A percentile compares a stretch with the other conserved stretches of the same genome.
phyloP scores from a whole-genome alignment of 2,797 vertebrate genomes.

The Sebastes steindachneri region DNA sequence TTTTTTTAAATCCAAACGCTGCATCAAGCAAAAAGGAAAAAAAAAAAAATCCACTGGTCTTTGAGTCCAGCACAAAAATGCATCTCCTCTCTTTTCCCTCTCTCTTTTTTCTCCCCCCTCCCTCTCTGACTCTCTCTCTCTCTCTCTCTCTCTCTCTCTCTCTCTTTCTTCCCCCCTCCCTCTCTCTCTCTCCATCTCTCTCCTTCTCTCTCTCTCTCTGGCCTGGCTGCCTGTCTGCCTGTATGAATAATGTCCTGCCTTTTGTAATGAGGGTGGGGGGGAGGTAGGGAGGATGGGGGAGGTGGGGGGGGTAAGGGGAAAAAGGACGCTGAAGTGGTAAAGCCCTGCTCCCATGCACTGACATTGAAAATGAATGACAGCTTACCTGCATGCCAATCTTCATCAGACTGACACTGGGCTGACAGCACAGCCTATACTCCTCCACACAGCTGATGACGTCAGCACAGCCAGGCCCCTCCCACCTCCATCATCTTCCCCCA shows the following conservation, averaged over 20 bases:
- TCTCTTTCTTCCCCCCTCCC: constrained; percentile 8
- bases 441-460: constrained; percentile 88
- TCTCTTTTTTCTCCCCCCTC: constrained; percentile 73
- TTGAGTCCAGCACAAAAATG: constrained; percentile 77
- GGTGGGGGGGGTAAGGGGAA: constrained; percentile 79
- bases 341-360: constrained; percentile 86
- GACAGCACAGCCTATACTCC: constrained; percentile 98
- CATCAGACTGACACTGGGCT: constrained; percentile 99
- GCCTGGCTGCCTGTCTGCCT: constrained; percentile 86
- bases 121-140: constrained; percentile 9
- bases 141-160: constrained; percentile 15
- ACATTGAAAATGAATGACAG: constrained; percentile 99
- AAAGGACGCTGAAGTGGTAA: constrained; percentile 83
- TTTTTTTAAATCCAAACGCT: constrained; percentile 62
- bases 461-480: constrained; percentile 81
- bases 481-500: constrained; percentile 66
- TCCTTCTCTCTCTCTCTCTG: constrained; percentile 70
- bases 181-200: constrained; percentile 37
- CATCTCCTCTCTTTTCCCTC: constrained; percentile 77
- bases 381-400: constrained; percentile 99
- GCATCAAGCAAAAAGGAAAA: constrained; percentile 52
- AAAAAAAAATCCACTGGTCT: constrained; percentile 73
- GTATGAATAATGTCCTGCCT: constrained; percentile 94
- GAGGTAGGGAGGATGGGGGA: constrained; percentile 66
- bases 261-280: constrained; percentile 83